Base-by-base conservation (phyloP, 2,888 invertebrate species). In the Idaea dimidiata region DNA sequence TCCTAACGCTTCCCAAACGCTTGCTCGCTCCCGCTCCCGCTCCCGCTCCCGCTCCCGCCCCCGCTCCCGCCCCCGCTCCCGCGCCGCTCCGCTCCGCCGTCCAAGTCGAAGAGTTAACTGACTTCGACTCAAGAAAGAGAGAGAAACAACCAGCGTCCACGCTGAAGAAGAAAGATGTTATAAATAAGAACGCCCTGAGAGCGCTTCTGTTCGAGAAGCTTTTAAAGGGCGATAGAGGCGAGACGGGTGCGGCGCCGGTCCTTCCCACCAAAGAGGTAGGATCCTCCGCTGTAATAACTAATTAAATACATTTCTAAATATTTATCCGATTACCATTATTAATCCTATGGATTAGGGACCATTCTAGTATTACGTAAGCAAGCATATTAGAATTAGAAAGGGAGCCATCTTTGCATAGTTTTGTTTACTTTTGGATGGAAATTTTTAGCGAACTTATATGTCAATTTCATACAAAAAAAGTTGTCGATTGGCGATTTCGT, bases 1-100 rank as follows among this genome's bases (percentile, higher is more conserved):
- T 86, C 74, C 77, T 88, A 82, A 86, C 88, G 72, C 77, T 86
- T 70, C 84, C 87, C 66, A 80, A 84, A 73, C 79, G 80, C 79
- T 80, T 83, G 69, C 66, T 80, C 60, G 68, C 72, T 57, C 64
- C 76, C 62, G 59, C 70, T 59, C 62, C 59, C 65, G 66, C 64
- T 60, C 62, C 66, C 54, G 64, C 67, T n/a, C n/a, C n/a, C n/a
- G n/a, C n/a, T n/a, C n/a, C n/a, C n/a, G n/a, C n/a, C n/a, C n/a
- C n/a, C n/a, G n/a, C n/a, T n/a, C n/a, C n/a, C n/a, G n/a, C n/a
- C n/a, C n/a, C n/a, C n/a, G n/a, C n/a, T n/a, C n/a, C n/a, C n/a
- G 59, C 64, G 62, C 62, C 55, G 54, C 57, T 55, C 57, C 14
- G 66, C 64, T 59, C 57, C 18, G 61, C 69, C 43, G 14, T 67